Percentiles rank a stretch among this genome's conserved stretches.
Conservation (phyloP, 2,797 vertebrate genomes). For the Lagocephalus sceleratus region DNA sequence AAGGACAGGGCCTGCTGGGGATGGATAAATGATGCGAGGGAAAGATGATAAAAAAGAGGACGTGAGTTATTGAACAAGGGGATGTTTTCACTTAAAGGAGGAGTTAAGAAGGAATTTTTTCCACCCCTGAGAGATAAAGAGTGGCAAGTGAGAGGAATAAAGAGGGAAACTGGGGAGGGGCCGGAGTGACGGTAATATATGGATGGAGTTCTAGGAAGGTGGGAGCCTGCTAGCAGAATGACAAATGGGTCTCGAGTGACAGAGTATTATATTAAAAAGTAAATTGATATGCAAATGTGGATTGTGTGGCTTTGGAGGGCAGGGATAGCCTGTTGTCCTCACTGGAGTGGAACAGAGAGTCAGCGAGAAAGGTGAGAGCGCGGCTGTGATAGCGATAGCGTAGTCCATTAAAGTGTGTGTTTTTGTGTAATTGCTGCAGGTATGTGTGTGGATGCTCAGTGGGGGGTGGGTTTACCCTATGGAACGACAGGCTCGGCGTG, state of each 20-base stretch:
- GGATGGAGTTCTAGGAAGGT: conserved; percentile 56
- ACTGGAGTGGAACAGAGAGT: conserved; percentile 66
- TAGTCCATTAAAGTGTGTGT: conserved; percentile 52
- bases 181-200: conserved; percentile 51
- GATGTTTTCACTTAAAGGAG: conserved; percentile 43
- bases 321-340: conserved; percentile 73
- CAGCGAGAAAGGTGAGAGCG: conserved; percentile 54
- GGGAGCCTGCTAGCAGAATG: conserved; percentile 61
- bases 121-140: conserved; percentile 47
- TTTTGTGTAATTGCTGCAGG: conserved; percentile 30
- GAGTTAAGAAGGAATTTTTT: conserved; percentile 42
- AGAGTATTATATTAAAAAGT: conserved; percentile 77
- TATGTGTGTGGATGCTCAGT: not conserved
- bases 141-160: conserved; percentile 25
- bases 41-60: conserved; percentile 18
- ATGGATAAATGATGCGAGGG: conserved; percentile 30
- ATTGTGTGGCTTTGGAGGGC: conserved; percentile 68
- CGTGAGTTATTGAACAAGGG: conserved; percentile 18
- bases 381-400: conserved; percentile 40
- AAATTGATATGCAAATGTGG: conserved; percentile 82
- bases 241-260: conserved; percentile 75
- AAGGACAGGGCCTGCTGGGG: conserved; percentile 22
- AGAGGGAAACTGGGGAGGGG: conserved; percentile 35
- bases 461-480: conserved; percentile 1
- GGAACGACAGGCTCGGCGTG: conserved; percentile 19